These are phyloP conservation scores for Cheirogaleus major DNA, from an alignment of 2,797 vertebrate genomes.

Conservation along the genomic window DNA sequence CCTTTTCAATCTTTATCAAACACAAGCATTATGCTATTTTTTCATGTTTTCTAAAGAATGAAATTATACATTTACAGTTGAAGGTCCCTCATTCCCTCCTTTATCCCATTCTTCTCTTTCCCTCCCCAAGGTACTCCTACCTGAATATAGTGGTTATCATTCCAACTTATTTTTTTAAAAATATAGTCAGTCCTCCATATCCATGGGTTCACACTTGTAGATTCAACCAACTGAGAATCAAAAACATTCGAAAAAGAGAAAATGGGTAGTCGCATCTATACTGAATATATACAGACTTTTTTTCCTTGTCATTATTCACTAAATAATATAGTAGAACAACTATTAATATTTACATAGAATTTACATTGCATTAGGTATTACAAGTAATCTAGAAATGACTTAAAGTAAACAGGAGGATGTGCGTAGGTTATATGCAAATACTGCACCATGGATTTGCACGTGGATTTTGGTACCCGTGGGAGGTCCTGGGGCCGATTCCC, in stretches of 20 bases:
- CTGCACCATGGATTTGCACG: background rate
- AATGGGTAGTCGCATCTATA: background rate
- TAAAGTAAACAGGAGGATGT: background rate
- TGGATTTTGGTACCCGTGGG: background rate
- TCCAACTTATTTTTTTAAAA: background rate
- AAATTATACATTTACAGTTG: background rate
- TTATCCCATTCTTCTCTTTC: background rate
- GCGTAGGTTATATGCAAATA: background rate
- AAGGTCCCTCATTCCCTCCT: background rate
- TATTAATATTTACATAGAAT: background rate
- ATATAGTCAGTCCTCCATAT: background rate
- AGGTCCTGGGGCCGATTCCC: background rate
- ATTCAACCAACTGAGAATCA: background rate
- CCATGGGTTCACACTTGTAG: background rate
- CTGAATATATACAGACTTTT: background rate
- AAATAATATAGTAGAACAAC: background rate
- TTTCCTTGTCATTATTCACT: background rate
- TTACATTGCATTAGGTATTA: background rate
- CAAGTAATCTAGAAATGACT: background rate
- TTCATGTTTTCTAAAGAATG: constrained; percentile 29
- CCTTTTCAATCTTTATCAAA: background rate
- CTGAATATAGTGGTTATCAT: background rate
- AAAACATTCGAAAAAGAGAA: background rate
- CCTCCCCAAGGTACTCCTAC: background rate
- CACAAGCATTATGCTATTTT: background rate